phyloP scores from a whole-genome alignment of 2,888 invertebrate genomes.

The Tenthredo mesomela region DNA sequence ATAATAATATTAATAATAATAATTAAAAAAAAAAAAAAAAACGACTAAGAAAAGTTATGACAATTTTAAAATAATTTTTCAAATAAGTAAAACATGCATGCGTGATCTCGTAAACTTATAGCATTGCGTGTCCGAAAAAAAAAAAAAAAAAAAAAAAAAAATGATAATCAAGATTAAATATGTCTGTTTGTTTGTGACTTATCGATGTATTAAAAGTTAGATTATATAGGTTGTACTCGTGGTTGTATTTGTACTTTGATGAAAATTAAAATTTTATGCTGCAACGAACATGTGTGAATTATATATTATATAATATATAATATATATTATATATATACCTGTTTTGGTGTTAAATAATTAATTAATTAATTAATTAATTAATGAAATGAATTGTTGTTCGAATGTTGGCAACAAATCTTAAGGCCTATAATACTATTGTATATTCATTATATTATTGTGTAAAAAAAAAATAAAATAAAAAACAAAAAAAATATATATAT shows the following conservation, averaged over 20 bases:
- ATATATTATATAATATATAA: no score
- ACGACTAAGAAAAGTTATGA: not conserved
- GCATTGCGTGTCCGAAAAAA: not conserved
- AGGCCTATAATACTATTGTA: constrained; percentile 48
- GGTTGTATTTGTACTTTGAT: not conserved
- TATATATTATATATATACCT: no score
- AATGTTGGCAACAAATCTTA: constrained; percentile 27
- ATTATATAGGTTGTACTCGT: constrained; percentile 19
- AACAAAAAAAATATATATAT: constrained; percentile 15
- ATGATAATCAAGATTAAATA: not conserved
- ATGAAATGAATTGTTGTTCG: constrained; percentile 19
- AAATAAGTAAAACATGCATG: not conserved
- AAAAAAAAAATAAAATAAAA: not conserved
- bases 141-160: not conserved
- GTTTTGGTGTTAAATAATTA: not conserved
- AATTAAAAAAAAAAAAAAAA: not conserved
- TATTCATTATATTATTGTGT: constrained; percentile 35
- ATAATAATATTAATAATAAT: not conserved
- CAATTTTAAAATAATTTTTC: not conserved
- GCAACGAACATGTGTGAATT: constrained; percentile 38
- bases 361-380: not conserved
- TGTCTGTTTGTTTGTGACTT: constrained; percentile 15
- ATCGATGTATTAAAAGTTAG: not conserved
- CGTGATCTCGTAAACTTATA: constrained; percentile 16
- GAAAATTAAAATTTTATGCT: constrained; percentile 15